These are phyloP conservation scores for Cantharis nigra DNA, from an alignment of 2,888 invertebrate species.

Conservation along the genomic window DNA sequence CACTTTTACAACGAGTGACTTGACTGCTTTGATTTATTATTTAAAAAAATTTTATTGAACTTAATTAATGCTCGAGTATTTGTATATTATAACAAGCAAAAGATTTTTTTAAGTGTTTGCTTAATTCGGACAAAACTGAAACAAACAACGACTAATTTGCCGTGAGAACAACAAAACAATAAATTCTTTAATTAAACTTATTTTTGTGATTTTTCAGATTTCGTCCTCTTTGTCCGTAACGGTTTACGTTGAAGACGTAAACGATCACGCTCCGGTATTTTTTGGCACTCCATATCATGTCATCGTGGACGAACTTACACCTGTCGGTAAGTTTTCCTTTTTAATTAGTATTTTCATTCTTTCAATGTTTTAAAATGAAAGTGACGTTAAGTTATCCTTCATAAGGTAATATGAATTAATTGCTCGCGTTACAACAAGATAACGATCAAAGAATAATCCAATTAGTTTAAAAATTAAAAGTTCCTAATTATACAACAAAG, in stretches of 20 bases:
- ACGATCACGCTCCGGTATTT: slow-evolving; percentile 82
- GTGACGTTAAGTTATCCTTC: slow-evolving; percentile 1
- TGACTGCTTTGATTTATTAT: not conserved
- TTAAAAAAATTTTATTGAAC: not conserved
- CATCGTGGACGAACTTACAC: slow-evolving; percentile 80
- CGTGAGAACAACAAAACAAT: not conserved
- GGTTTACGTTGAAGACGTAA: slow-evolving; percentile 86
- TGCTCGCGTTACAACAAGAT: not conserved
- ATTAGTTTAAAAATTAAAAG: not conserved
- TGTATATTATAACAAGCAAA: not conserved
- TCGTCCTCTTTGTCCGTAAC: slow-evolving; percentile 83
- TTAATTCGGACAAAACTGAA: not conserved
- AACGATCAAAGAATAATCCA: not conserved
- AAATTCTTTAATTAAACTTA: not conserved
- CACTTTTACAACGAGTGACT: not conserved
- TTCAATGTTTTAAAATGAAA: not conserved
- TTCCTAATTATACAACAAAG: not conserved
- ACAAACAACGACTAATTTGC: not conserved
- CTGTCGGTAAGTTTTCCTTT: slow-evolving; percentile 62
- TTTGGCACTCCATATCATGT: slow-evolving; percentile 78
- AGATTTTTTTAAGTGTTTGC: not conserved
- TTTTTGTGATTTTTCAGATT: slow-evolving; percentile 61
- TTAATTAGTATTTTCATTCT: not conserved
- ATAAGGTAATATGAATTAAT: not conserved
- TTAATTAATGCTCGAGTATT: not conserved